These are phyloP conservation scores for Drosophila triauraria DNA, from an alignment of 1,140 invertebrate genomes.

Conservation along the genomic window DNA sequence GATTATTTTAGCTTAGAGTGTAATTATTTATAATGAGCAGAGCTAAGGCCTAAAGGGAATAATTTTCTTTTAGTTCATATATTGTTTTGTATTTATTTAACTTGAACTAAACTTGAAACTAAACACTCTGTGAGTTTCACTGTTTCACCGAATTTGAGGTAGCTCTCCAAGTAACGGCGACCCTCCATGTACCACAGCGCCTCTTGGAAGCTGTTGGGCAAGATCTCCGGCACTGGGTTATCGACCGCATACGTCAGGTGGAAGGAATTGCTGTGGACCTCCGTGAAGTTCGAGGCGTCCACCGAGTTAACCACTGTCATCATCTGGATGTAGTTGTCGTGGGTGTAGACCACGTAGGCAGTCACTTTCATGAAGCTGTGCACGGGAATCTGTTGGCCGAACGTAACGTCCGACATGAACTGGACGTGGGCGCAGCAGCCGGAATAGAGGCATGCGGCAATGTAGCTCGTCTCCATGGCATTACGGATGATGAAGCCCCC, in stretches of 20 bases:
- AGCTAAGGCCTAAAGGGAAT: too few relatives aligned
- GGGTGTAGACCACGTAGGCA: conserved; percentile 89
- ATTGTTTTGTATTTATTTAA: background rate
- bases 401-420: conserved; percentile 90
- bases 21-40: too few relatives aligned
- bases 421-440: conserved; percentile 86
- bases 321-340: conserved; percentile 87
- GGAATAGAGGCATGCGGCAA: conserved; percentile 87
- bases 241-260: conserved; percentile 89
- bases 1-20: too few relatives aligned
- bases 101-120: background rate
- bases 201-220: conserved; percentile 90
- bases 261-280: conserved; percentile 89
- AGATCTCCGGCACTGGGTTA: conserved; percentile 86
- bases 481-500: conserved; percentile 92
- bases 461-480: conserved; percentile 90
- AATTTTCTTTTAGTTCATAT: too few relatives aligned
- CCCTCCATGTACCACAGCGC: conserved; percentile 91
- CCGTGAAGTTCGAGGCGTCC: conserved; percentile 86
- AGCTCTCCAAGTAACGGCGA: conserved; percentile 67
- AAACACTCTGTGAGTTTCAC: background rate
- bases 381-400: conserved; percentile 89
- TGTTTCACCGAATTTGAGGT: background rate
- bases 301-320: conserved; percentile 89
- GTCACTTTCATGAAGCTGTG: conserved; percentile 88